Conservation (phyloP, 1,140 invertebrate genomes). For the Marisa cornuarietis region DNA sequence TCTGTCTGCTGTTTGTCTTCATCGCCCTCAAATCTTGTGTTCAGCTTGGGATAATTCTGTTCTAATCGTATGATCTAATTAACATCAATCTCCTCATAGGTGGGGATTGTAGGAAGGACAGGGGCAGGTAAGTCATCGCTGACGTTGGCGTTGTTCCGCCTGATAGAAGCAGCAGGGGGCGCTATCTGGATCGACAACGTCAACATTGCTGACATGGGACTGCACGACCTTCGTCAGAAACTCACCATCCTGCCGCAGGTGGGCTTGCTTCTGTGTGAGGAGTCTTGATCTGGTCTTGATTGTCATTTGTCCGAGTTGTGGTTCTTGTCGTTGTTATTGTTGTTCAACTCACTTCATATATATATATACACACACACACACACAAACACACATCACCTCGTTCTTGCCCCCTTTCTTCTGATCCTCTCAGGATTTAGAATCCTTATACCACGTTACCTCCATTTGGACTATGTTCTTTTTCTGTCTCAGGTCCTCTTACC, state of each 20-base stretch:
- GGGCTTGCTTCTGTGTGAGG: neutral
- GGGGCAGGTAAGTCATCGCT: constrained; percentile 33
- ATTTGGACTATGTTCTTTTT: no score
- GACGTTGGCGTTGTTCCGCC: constrained; percentile 27
- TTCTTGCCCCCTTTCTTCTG: no score
- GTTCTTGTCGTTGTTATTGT: no score
- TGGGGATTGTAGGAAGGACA: constrained; percentile 31
- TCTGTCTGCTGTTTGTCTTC: neutral
- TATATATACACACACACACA: no score
- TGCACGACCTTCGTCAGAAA: constrained; percentile 22
- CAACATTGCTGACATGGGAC: constrained; percentile 25
- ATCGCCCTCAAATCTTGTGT: neutral
- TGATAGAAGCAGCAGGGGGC: constrained; percentile 23
- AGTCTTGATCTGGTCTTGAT: neutral
- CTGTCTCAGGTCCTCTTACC: no score
- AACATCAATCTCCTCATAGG: constrained; percentile 3
- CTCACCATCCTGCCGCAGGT: constrained; percentile 33
- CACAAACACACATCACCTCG: no score
- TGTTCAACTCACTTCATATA: neutral
- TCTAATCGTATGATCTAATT: neutral
- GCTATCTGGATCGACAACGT: constrained; percentile 28
- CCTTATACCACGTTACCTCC: no score
- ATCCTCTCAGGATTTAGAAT: no score
- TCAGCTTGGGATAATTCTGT: neutral
- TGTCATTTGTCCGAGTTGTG: neutral